phyloP scores from a whole-genome alignment of 2,797 vertebrate species.

The Mus minutoides region DNA sequence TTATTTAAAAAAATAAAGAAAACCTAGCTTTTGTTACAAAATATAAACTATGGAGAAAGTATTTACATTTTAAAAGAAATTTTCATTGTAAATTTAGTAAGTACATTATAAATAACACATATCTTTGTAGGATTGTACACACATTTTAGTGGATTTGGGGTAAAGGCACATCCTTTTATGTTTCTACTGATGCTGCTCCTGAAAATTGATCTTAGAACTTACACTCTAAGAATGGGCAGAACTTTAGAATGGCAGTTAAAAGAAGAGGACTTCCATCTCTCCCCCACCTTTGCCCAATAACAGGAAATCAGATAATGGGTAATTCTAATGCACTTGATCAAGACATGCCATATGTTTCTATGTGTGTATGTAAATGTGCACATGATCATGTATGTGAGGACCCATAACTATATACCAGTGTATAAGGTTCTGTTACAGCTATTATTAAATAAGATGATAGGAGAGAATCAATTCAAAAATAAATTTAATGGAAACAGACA shows the following conservation, averaged over 20 bases:
- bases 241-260: not conserved
- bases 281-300: not conserved
- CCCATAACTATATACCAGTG: not conserved
- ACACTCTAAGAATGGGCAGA: not conserved
- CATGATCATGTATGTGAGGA: not conserved
- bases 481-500: not conserved
- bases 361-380: accelerated
- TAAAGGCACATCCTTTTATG: not conserved
- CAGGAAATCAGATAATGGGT: not conserved
- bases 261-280: not conserved
- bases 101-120: conserved; percentile 18
- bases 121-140: not conserved
- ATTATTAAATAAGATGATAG: not conserved
- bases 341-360: not conserved
- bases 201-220: not conserved
- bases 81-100: conserved; percentile 11
- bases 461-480: not conserved
- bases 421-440: not conserved
- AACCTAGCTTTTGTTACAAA: not conserved
- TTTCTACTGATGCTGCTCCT: not conserved
- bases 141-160: not conserved
- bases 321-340: not conserved
- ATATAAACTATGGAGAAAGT: not conserved
- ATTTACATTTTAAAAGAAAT: conserved; percentile 57
- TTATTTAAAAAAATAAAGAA: not conserved